phyloP scores from a whole-genome alignment of 35 echinoderm and acorn worm genomes.

The Heliocidaris erythrogramma region DNA sequence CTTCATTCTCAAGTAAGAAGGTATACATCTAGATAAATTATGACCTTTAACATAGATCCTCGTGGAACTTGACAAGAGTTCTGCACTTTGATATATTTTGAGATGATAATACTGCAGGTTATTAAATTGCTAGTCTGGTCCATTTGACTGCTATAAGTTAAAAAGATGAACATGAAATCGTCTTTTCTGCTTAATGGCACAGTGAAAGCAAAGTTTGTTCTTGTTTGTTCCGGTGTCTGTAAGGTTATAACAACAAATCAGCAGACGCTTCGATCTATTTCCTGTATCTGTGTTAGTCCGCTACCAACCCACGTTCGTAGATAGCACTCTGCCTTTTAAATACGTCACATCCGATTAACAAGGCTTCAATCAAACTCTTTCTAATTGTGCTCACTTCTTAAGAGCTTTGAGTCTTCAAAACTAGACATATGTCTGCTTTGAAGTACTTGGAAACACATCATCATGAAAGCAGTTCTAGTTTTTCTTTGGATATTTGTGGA shows the following conservation, averaged over 20 bases:
- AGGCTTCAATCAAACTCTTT: neutral
- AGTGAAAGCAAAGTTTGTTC: neutral
- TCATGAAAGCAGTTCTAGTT: neutral
- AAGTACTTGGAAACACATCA: neutral
- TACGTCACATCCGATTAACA: neutral
- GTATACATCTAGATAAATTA: no score
- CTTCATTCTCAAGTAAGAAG: no score
- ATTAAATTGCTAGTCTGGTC: no score
- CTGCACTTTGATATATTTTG: no score
- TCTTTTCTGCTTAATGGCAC: neutral
- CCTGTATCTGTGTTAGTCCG: neutral
- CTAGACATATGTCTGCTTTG: neutral
- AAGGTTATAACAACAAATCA: neutral
- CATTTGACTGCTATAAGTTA: neutral
- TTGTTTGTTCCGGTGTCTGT: constrained; percentile 6
- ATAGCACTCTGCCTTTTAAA: neutral
- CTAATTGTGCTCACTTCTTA: neutral
- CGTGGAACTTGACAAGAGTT: no score
- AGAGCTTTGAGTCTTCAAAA: neutral
- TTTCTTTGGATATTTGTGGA: neutral
- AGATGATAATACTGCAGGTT: no score
- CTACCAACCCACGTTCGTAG: neutral
- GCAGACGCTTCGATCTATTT: neutral
- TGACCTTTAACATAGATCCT: no score
- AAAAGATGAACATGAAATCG: neutral